Evolutionary conservation across 2,797 vertebrate species (phyloP).

Genomic region (Danio aesculapii): DNA sequence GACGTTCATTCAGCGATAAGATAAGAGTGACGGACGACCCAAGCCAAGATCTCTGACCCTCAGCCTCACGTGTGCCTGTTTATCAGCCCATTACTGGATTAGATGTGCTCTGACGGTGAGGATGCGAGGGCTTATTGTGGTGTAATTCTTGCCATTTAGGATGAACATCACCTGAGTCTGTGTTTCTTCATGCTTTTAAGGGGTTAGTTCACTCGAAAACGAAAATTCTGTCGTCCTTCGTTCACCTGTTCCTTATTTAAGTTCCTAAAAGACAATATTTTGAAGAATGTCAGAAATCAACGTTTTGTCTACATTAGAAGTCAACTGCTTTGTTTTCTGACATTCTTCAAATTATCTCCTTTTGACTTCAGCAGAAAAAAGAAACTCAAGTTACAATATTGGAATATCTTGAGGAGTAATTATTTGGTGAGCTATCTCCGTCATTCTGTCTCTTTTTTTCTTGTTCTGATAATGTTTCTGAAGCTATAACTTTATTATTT

Average conservation of each 20-base stretch:
- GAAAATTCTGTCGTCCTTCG: too few species aligned
- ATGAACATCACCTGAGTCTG: slow-evolving; percentile 44
- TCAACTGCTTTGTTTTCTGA: too few species aligned
- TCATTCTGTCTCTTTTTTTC: slow-evolving; percentile 50
- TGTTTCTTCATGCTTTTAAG: slow-evolving; percentile 6
- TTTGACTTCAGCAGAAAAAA: too few species aligned
- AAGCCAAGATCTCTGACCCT: slow-evolving; percentile 42
- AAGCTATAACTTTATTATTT: neutral
- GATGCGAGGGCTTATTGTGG: slow-evolving; percentile 40
- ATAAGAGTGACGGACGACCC: slow-evolving; percentile 52
- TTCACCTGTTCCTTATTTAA: too few species aligned
- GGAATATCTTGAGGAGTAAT: too few species aligned
- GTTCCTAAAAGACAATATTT: too few species aligned
- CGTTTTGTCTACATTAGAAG: too few species aligned
- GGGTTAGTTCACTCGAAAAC: neutral
- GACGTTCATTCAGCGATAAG: slow-evolving; percentile 56
- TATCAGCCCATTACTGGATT: slow-evolving; percentile 82
- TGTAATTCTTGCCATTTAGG: slow-evolving; percentile 63
- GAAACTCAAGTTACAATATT: too few species aligned
- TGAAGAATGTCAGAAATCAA: too few species aligned
- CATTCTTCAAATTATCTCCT: too few species aligned
- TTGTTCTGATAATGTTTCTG: slow-evolving; percentile 57
- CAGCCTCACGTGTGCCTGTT: slow-evolving; percentile 39
- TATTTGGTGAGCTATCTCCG: too few species aligned
- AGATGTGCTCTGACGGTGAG: slow-evolving; percentile 46